These are phyloP conservation scores for Scrobipalpa atriplicella DNA, from an alignment of 2,888 invertebrate species.

Conservation along the genomic window DNA sequence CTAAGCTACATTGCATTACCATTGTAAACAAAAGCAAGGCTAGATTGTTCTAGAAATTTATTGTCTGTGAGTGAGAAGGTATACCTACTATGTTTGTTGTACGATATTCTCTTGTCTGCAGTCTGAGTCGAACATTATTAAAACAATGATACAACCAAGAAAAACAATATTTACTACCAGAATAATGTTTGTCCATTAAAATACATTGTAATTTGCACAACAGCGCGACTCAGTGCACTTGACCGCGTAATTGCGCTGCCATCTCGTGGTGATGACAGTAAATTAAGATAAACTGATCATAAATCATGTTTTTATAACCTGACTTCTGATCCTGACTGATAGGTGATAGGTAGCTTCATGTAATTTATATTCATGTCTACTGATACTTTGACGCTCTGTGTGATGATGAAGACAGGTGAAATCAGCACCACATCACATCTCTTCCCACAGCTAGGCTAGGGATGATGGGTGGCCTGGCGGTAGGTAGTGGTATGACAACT, in stretches of 20 bases:
- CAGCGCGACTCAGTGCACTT: conserved; percentile 16
- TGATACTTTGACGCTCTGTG: no score
- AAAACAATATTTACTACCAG: no score
- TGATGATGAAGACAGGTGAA: no score
- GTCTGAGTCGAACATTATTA: no score
- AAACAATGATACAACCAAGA: no score
- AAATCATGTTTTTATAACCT: conserved; percentile 8
- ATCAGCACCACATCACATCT: no score
- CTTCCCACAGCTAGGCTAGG: no score
- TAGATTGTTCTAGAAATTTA: background rate
- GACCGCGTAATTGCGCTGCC: conserved; percentile 18
- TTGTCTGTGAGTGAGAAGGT: background rate
- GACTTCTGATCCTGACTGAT: background rate
- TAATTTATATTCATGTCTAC: no score
- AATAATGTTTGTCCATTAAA: background rate
- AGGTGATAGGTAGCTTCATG: no score
- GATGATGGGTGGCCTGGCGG: no score
- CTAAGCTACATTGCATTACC: background rate
- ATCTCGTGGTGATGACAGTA: background rate
- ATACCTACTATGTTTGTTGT: background rate
- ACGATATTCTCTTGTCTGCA: no score
- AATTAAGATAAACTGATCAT: conserved; percentile 6
- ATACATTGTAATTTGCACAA: background rate
- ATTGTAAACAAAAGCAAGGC: conserved; percentile 6
- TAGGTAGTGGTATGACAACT: no score